Percentiles rank a stretch among this genome's conserved stretches.
These are phyloP conservation scores for Coregonus suidteri DNA, from an alignment of 2,797 vertebrate species.

Conservation along the genomic window DNA sequence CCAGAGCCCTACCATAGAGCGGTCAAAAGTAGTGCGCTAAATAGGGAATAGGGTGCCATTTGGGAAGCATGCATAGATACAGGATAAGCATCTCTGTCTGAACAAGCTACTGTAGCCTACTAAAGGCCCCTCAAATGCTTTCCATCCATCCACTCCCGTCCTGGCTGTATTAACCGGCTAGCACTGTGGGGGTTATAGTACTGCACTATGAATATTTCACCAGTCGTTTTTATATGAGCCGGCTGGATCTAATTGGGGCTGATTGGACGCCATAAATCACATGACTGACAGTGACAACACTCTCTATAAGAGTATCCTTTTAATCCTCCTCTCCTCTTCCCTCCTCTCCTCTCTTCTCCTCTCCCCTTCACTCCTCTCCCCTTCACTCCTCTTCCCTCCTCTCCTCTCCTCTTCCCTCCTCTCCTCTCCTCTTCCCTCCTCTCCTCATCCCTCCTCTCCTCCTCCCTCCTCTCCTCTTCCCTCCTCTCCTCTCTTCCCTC, in stretches of 20 bases:
- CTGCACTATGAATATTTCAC: background rate
- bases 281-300: no score
- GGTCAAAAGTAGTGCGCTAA: background rate
- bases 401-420: no score
- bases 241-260: background rate
- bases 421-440: background rate
- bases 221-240: background rate
- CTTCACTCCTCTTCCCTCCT: no score
- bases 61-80: background rate
- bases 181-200: background rate
- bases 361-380: background rate
- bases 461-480: slow-evolving; percentile 6
- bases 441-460: no score
- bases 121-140: background rate
- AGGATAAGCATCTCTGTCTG: slow-evolving; percentile 4
- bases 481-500: slow-evolving; percentile 17
- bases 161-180: background rate
- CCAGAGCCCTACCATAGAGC: background rate
- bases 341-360: background rate
- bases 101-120: background rate
- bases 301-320: no score
- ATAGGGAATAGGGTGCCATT: background rate
- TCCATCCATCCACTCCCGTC: background rate
- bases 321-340: background rate
- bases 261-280: background rate